Base-by-base conservation (phyloP, 1,140 invertebrate genomes). In the Scylla paramamosain region DNA sequence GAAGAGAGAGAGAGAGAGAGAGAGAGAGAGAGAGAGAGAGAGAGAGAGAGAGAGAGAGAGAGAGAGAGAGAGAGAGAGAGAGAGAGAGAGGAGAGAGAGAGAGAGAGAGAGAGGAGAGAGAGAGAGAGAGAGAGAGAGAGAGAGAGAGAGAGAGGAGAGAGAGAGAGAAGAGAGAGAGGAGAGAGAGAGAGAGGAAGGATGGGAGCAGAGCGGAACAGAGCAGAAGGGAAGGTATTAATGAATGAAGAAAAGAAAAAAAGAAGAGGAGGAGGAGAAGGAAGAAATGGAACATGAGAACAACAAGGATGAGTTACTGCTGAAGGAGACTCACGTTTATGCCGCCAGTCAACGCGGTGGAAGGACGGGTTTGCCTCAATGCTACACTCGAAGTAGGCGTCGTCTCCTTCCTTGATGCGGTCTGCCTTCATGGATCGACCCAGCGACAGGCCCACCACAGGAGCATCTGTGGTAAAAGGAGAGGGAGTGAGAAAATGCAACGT, bases 371-470 rank as follows among this genome's bases (percentile, higher is more conserved):
- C 93, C n/a, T 91, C 89, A 32, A 91, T 91, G 93, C 82, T 82
- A 28, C 93, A 94, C 93, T 94, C 59, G 89, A 94, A 94, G 87
- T 90, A 94, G 0, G 90, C 93, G 59, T 94, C 93, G 87, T 82
- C 93, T 12, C 93, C 93, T 46, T 94, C 93, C 67, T 94, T 89
- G 87, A 94, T 91, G 8, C 39, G 29, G 4, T 91, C 59, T 14
- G 87, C 87, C 8, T 94, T 91, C 93, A 94, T 46, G n/a, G 46
- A 48, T 14, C n/a, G 45, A 12, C 93, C 93, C 25, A 94, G 32
- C 46, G 84, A 48, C 31, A 94, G 59, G 12, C 52, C 67, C 6
- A 94, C 93, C 77, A 94, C 89, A 2, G 93, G 93, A 14, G 93
- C 86, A 32, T 94, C 93, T 94, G 87, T 48, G 39, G 31, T 8